These are phyloP conservation scores for Trissolcus basalis DNA, from an alignment of 1,140 invertebrate species.

Conservation along the genomic window DNA sequence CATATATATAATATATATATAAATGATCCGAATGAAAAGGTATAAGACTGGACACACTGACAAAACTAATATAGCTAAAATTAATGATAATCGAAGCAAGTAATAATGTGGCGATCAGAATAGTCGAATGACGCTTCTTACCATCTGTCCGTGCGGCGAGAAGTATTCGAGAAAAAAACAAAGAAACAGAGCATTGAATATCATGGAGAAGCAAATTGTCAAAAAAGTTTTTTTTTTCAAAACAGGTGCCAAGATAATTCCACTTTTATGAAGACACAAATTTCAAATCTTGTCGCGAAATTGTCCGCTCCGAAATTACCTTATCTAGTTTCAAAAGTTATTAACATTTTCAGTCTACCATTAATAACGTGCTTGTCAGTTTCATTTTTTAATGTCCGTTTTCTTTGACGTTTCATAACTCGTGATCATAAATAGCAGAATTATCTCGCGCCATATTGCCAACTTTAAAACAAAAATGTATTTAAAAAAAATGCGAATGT, in stretches of 20 bases:
- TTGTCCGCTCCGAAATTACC: too few relatives aligned
- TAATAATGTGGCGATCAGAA: slow-evolving; percentile 70
- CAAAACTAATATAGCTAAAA: slow-evolving; percentile 67
- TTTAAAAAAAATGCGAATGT: slow-evolving; percentile 8
- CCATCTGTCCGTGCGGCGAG: slow-evolving; percentile 75
- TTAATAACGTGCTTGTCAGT: too few relatives aligned
- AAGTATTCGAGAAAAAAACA: slow-evolving; percentile 59
- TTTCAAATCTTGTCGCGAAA: too few relatives aligned
- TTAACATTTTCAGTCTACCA: too few relatives aligned
- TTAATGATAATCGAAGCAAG: slow-evolving; percentile 73
- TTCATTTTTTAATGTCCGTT: too few relatives aligned
- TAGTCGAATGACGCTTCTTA: slow-evolving; percentile 74
- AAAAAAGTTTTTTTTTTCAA: slow-evolving; percentile 7
- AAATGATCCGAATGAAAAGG: slow-evolving; percentile 50
- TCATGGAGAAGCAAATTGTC: slow-evolving; percentile 37
- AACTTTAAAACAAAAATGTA: not conserved
- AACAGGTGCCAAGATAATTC: not conserved
- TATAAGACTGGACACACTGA: slow-evolving; percentile 67
- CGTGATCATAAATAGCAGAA: too few relatives aligned
- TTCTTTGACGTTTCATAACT: too few relatives aligned
- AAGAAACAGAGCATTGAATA: slow-evolving; percentile 55
- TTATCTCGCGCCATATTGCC: too few relatives aligned
- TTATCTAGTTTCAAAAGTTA: too few relatives aligned
- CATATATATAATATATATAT: slow-evolving; percentile 48
- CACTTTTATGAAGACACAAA: not conserved